phyloP scores from a whole-genome alignment of 2,888 invertebrate genomes.

The Leistus spinibarbis region DNA sequence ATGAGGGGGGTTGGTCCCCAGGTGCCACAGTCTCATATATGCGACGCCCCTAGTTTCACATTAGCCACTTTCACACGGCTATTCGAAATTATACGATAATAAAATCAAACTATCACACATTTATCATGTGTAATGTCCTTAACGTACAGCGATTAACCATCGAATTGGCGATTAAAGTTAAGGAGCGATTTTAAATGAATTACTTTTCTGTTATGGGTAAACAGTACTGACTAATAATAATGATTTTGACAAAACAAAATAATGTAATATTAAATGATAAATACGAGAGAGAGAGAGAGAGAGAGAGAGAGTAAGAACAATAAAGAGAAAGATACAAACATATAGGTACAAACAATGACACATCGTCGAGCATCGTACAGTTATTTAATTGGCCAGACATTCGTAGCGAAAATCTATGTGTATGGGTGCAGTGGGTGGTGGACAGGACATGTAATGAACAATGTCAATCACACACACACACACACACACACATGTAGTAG shows the following conservation, averaged over 20 bases:
- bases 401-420: constrained; percentile 6
- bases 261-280: neutral
- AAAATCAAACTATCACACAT: neutral
- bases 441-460: constrained; percentile 6
- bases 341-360: neutral
- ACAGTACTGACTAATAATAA: too few relatives aligned
- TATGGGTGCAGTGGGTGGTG: neutral
- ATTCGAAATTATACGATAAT: neutral
- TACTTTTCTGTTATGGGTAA: too few relatives aligned
- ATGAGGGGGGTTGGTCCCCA: constrained; percentile 10
- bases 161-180: neutral
- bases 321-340: neutral
- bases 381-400: constrained; percentile 12
- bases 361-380: neutral
- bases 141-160: neutral
- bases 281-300: too few relatives aligned
- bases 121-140: neutral
- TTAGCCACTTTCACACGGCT: constrained; percentile 9
- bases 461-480: constrained; percentile 14
- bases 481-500: constrained; percentile 3
- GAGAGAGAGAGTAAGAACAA: too few relatives aligned
- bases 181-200: too few relatives aligned
- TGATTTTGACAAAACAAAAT: neutral
- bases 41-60: neutral
- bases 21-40: neutral